A percentile compares a stretch with the other conserved stretches of the same genome.
Conservation (phyloP, 2,113 vertebrate genomes). For the Elaphurus davidianus region DNA sequence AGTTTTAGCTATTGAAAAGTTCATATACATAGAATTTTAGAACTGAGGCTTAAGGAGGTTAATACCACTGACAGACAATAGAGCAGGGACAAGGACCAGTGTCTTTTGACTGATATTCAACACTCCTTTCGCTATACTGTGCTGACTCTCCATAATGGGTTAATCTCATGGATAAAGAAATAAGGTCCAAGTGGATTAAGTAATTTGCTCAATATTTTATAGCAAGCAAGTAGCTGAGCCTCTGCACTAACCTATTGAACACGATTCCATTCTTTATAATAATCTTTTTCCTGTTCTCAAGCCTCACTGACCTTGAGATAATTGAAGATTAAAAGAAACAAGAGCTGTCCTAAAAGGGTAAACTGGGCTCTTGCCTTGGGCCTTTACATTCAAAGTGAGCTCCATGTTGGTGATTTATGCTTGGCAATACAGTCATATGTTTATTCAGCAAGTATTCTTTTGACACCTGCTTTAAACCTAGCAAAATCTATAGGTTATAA, state of each 20-base stretch:
- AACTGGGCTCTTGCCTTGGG: not conserved
- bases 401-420: not conserved
- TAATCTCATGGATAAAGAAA: constrained; percentile 50
- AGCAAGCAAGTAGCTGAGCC: constrained; percentile 3
- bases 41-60: not conserved
- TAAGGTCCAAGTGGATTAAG: constrained; percentile 30
- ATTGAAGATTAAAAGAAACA: constrained; percentile 32
- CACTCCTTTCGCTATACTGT: not conserved
- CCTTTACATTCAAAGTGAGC: not conserved
- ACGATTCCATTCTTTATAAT: not conserved
- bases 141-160: not conserved
- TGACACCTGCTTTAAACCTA: not conserved
- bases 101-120: not conserved
- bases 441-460: constrained; percentile 1
- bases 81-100: not conserved
- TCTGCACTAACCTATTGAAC: constrained; percentile 6
- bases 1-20: not conserved
- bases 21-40: not conserved
- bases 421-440: not conserved
- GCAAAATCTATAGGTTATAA: not conserved
- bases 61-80: not conserved
- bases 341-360: not conserved
- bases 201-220: constrained; percentile 38
- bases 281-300: not conserved
- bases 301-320: constrained; percentile 44